These are phyloP conservation scores for Podotricha telesiphe DNA, from an alignment of 2,888 invertebrate species.

Conservation along the genomic window DNA sequence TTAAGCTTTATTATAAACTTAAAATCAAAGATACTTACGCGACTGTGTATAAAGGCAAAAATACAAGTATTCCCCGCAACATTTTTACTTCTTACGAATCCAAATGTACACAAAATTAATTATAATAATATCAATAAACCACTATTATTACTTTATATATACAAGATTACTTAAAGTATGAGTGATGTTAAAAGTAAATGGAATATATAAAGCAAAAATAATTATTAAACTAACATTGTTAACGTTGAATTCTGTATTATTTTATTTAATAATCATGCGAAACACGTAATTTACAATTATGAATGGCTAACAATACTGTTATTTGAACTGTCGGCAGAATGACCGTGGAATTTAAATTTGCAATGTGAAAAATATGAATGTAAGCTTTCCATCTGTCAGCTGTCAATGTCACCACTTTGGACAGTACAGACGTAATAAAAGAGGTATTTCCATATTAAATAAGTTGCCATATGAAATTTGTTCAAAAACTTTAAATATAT, in stretches of 20 bases:
- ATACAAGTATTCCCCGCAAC: slow-evolving; percentile 57
- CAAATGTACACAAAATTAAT: not conserved
- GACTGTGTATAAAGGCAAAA: slow-evolving; percentile 59
- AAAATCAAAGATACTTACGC: slow-evolving; percentile 59
- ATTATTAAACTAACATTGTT: slow-evolving; percentile 32
- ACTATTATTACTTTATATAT: not conserved
- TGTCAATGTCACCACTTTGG: slow-evolving; percentile 1
- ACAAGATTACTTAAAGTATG: not conserved
- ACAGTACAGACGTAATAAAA: not conserved
- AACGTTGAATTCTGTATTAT: not conserved
- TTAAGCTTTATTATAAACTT: not conserved
- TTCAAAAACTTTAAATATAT: too few species aligned
- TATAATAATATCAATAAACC: slow-evolving; percentile 4
- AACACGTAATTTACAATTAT: slow-evolving; percentile 24
- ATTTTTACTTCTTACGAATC: slow-evolving; percentile 17
- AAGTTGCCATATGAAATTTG: not conserved
- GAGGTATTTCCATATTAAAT: not conserved
- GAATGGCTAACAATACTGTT: slow-evolving; percentile 26
- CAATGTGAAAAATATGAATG: slow-evolving; percentile 15
- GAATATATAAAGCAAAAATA: slow-evolving; percentile 15
- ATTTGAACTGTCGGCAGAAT: slow-evolving; percentile 32
- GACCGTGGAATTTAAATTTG: slow-evolving; percentile 24
- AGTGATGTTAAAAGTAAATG: not conserved
- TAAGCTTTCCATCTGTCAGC: not conserved
- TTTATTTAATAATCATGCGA: slow-evolving; percentile 4